These are phyloP conservation scores for Atrichornis clamosus DNA, from an alignment of 2,113 vertebrate species.

Conservation along the genomic window DNA sequence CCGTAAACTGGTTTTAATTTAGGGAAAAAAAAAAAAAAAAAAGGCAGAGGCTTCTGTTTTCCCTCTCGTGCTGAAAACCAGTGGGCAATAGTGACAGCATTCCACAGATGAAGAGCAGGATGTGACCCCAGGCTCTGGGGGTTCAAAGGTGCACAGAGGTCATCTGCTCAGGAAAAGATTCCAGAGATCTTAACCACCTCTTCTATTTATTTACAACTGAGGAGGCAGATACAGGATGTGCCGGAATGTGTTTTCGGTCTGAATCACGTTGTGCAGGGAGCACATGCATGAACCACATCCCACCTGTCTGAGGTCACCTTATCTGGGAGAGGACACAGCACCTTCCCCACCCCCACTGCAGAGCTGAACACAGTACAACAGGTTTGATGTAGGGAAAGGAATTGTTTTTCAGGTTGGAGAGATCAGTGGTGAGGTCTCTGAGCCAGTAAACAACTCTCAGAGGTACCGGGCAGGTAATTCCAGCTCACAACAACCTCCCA, in stretches of 20 bases:
- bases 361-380: fast-evolving
- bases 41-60: neutral
- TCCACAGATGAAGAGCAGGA: fast-evolving
- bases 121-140: fast-evolving
- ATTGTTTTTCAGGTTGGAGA: neutral
- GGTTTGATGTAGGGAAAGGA: neutral
- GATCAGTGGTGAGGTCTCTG: neutral
- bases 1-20: neutral
- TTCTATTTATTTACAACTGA: neutral
- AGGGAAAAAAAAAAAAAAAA: neutral
- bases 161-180: neutral
- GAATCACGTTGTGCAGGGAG: neutral
- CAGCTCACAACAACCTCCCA: fast-evolving
- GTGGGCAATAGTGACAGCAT: neutral
- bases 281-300: neutral
- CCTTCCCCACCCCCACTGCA: neutral
- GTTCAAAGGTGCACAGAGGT: neutral
- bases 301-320: neutral
- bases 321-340: neutral
- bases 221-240: neutral
- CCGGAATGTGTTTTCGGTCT: neutral
- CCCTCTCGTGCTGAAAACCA: neutral
- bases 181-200: neutral
- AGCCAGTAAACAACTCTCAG: neutral
- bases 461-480: neutral